Evolutionary conservation across 2,113 vertebrate genomes (phyloP).

Genomic region (Balaenoptera acutorostrata): DNA sequence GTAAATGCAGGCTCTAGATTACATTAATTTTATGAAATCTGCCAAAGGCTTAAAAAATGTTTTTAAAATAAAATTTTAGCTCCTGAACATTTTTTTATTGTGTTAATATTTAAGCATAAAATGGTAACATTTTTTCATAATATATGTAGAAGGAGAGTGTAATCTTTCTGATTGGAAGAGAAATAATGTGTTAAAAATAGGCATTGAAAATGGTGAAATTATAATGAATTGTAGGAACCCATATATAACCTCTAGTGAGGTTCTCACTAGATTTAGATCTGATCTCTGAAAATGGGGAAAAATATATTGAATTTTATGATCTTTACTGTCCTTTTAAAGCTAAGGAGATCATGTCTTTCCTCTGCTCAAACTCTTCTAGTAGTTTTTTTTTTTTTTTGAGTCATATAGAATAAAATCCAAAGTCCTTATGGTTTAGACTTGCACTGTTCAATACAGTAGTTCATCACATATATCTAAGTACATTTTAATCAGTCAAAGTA

Average conservation of each 20-base stretch:
- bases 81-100: neutral
- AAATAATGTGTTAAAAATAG: slow-evolving; percentile 30
- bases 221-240: neutral
- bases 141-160: neutral
- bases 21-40: neutral
- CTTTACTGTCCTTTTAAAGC: neutral
- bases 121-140: neutral
- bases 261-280: neutral
- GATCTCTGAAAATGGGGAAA: neutral
- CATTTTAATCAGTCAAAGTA: neutral
- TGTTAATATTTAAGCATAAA: neutral
- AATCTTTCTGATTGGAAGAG: slow-evolving; percentile 3
- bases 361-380: neutral
- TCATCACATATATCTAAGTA: neutral
- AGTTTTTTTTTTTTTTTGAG: neutral
- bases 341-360: neutral
- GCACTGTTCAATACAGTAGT: neutral
- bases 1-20: neutral
- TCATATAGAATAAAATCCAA: neutral
- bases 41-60: neutral
- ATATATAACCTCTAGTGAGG: neutral
- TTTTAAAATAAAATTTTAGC: slow-evolving; percentile 12
- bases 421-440: neutral
- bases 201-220: neutral
- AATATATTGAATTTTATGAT: neutral